These are phyloP conservation scores for Rhogogaster chlorosoma DNA, from an alignment of 2,888 invertebrate species.

Conservation along the genomic window DNA sequence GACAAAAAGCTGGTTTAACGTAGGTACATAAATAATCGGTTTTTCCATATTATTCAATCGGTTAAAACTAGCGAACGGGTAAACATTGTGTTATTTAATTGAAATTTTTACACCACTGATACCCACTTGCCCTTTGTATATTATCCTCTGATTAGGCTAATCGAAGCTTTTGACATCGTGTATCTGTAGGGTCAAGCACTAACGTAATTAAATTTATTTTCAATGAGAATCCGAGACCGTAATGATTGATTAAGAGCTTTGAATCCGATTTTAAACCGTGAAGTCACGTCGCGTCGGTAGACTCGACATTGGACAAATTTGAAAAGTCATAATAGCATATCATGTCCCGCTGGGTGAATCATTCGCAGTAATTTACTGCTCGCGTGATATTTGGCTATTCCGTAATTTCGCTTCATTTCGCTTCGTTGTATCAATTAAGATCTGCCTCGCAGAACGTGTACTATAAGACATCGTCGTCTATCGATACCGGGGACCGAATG, in stretches of 20 bases:
- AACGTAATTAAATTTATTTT: neutral
- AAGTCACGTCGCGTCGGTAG: neutral
- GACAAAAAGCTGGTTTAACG: neutral
- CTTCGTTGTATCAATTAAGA: conserved; percentile 42
- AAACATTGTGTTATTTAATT: conserved; percentile 9
- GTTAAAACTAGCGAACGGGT: neutral
- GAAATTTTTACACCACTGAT: conserved; percentile 4
- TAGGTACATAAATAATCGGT: neutral
- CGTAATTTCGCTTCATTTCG: conserved; percentile 37
- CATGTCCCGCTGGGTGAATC: conserved; percentile 12
- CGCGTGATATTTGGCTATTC: conserved; percentile 31
- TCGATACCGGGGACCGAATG: conserved; percentile 20
- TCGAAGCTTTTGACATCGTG: neutral
- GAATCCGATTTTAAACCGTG: neutral
- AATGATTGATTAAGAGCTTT: neutral
- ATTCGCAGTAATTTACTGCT: conserved; percentile 21
- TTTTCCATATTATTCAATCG: neutral
- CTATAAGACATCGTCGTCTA: neutral
- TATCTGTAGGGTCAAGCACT: neutral
- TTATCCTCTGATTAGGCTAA: conserved; percentile 32
- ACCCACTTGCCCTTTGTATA: conserved; percentile 1
- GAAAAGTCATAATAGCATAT: neutral
- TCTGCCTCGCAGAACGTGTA: neutral
- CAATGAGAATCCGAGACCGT: neutral
- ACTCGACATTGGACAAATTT: neutral